Evolutionary conservation across 2,888 invertebrate genomes (phyloP), one percentile per base, ranked within the genome.

Genomic region (Athrips mouffetella): DNA sequence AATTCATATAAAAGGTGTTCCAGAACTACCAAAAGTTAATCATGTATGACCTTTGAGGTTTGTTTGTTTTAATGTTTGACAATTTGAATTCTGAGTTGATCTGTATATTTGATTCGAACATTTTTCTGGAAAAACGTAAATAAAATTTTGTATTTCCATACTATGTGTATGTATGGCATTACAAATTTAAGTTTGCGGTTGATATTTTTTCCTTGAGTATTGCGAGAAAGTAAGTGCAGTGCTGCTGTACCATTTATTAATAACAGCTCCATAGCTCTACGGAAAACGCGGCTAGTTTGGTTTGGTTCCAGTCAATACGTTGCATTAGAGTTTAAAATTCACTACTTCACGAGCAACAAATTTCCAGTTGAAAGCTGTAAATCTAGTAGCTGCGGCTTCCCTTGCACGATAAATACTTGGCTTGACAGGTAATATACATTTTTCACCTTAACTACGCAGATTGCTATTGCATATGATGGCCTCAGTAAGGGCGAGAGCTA

Each of bases 371-470:
- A 67, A 62, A 58, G 63, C 59, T 60, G 61, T 73, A 74, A 76
- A 72, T 73, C 69, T 70, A 60, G 60, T 65, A 62, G 64, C 67
- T 70, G 68, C 63, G 65, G 67, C 63, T 68, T 71, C 70, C 66
- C 65, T 60, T 59, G 61, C 58, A 65, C 68, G 57, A 75, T 75
- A 76, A 76, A 79, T 75, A 75, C 63, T 64, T 71, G 65, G 57
- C 60, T 62, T 68, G 73, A 67, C 72, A 67, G 69, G 72, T 69
- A 72, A 72, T 73, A 73, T 67, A 70, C 72, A 73, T 77, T 70
- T 72, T 70, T 78, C 76, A 72, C 63, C 63, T 65, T 70, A 68
- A 70, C 68, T 65, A 65, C 71, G 59, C 62, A 64, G 53, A 69
- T 60, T 64, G 60, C 47, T 53, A 53, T 56, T 54, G 49, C 49